Evolutionary conservation across 2,888 invertebrate genomes (phyloP).

Genomic region (Pristionchus arcanus): DNA sequence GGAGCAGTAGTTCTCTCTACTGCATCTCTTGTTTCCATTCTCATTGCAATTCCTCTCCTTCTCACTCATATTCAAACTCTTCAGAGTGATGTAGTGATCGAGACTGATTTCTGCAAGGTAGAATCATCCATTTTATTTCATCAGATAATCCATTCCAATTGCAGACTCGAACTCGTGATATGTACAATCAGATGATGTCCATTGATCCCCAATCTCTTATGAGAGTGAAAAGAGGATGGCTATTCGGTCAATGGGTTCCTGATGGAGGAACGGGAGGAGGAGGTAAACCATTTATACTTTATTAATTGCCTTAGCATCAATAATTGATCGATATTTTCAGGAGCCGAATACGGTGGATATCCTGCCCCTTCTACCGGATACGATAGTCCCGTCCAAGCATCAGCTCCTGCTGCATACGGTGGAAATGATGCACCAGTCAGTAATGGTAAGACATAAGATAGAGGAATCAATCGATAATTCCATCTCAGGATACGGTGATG

Average conservation of each 20-base stretch:
- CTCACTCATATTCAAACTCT: slow-evolving; percentile 77
- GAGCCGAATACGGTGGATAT: slow-evolving; percentile 31
- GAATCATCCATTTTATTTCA: too few relatives aligned
- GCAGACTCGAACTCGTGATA: slow-evolving; percentile 67
- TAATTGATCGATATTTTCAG: neutral
- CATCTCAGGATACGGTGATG: slow-evolving; percentile 20
- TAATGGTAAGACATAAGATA: neutral
- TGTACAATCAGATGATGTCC: slow-evolving; percentile 69
- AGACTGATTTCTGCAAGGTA: slow-evolving; percentile 78
- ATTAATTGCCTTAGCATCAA: neutral
- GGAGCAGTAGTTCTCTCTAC: slow-evolving; percentile 75
- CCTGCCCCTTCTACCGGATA: neutral
- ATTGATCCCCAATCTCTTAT: slow-evolving; percentile 56
- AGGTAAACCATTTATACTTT: neutral
- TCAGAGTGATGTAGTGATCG: slow-evolving; percentile 75
- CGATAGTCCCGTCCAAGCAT: slow-evolving; percentile 24
- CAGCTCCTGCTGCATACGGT: slow-evolving; percentile 25
- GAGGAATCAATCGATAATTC: neutral
- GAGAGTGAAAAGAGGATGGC: slow-evolving; percentile 67
- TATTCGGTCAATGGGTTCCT: slow-evolving; percentile 73
- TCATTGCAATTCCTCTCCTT: slow-evolving; percentile 77
- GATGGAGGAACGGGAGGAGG: slow-evolving; percentile 70
- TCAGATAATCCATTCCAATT: neutral
- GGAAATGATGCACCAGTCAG: slow-evolving; percentile 5
- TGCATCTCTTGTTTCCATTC: slow-evolving; percentile 74